Percentiles rank a stretch among this genome's conserved stretches.
Conservation (phyloP, 2,113 vertebrate species). For the Stigmatopora nigra region DNA sequence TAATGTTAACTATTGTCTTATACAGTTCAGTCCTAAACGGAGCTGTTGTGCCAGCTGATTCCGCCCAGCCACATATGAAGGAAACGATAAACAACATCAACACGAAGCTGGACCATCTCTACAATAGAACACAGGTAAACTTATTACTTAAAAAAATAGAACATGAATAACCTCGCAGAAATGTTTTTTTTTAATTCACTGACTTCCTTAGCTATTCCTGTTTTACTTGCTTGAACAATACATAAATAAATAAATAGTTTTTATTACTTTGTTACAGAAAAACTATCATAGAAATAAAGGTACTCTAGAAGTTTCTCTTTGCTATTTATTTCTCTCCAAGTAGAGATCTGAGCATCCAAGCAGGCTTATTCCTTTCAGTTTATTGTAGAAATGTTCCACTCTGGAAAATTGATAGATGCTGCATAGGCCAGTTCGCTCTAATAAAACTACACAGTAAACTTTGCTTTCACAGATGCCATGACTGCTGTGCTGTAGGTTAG, state of each 20-base stretch:
- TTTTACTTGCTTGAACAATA: no score
- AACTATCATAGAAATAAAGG: no score
- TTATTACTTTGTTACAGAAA: background rate
- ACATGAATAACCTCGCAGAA: no score
- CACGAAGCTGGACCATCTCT: slow-evolving; percentile 80
- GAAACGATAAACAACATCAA: slow-evolving; percentile 82
- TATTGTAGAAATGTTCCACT: no score
- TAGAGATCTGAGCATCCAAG: no score
- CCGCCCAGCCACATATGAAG: slow-evolving; percentile 78
- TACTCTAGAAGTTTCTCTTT: no score
- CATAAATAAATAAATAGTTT: background rate
- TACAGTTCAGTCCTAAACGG: slow-evolving; percentile 58
- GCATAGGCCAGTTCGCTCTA: background rate
- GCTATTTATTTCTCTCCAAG: no score
- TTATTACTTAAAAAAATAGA: background rate
- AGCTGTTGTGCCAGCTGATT: slow-evolving; percentile 72
- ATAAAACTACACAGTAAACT: background rate
- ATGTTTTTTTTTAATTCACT: background rate
- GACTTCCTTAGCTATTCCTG: no score
- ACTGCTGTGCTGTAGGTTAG: background rate
- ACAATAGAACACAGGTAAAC: slow-evolving; percentile 73
- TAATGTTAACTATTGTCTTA: background rate
- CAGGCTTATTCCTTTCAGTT: no score
- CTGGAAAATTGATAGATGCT: no score
- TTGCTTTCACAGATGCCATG: background rate